These are phyloP conservation scores for Tychaedon coryphoeus DNA, from an alignment of 2,113 vertebrate species.

Conservation along the genomic window DNA sequence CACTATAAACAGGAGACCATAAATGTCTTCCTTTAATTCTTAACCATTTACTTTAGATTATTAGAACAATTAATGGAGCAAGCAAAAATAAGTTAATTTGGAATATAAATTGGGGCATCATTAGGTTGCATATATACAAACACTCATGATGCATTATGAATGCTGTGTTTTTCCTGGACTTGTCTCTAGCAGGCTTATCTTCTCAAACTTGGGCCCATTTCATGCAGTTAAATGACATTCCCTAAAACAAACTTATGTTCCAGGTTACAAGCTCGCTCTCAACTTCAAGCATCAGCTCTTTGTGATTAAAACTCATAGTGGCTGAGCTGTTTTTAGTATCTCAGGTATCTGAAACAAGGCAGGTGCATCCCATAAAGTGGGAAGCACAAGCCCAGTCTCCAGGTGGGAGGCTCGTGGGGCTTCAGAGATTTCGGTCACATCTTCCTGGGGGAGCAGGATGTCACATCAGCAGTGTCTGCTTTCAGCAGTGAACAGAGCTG, in stretches of 20 bases:
- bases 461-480: background rate
- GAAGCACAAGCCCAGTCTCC: rapidly evolving
- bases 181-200: constrained; percentile 20
- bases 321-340: background rate
- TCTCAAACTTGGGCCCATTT: background rate
- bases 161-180: constrained; percentile 20
- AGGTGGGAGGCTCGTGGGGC: background rate
- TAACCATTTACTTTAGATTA: constrained; percentile 31
- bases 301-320: rapidly evolving
- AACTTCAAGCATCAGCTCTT: background rate
- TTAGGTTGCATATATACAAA: constrained; percentile 48
- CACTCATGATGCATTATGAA: constrained; percentile 41
- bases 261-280: background rate
- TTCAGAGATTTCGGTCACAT: background rate
- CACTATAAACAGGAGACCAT: constrained; percentile 36
- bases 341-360: background rate
- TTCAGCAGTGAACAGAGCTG: background rate
- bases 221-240: background rate
- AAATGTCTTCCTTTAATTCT: constrained; percentile 52
- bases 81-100: constrained; percentile 27
- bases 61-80: constrained; percentile 27
- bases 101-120: constrained; percentile 29
- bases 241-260: background rate
- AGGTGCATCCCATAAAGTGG: background rate
- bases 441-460: background rate